A percentile compares a stretch with the other conserved stretches of the same genome.
Evolutionary conservation across 2,797 vertebrate genomes (phyloP).

Genomic region (Acanthornis magna): DNA sequence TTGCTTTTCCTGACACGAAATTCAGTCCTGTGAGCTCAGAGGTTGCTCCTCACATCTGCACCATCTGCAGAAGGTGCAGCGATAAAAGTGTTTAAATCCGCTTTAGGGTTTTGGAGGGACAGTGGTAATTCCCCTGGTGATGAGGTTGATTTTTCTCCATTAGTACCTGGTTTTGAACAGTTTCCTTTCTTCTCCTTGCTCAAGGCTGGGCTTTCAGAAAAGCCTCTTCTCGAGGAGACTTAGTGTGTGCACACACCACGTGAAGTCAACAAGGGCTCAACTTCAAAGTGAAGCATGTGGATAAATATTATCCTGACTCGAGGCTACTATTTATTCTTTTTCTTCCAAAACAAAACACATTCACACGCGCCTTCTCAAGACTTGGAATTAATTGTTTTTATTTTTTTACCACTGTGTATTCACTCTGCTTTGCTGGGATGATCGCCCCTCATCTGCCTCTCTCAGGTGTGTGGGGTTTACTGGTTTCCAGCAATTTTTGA

Average conservation of each 20-base stretch:
- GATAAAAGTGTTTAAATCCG: not conserved
- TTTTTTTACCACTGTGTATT: not conserved
- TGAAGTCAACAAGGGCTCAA: constrained; percentile 16
- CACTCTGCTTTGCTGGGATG: not conserved
- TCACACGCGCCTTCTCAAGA: not conserved
- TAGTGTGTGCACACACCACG: not conserved
- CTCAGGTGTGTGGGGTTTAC: not conserved
- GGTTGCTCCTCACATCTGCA: not conserved
- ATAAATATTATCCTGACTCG: constrained; percentile 55
- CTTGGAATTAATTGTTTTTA: not conserved
- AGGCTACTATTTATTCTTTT: constrained; percentile 46
- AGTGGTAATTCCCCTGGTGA: not conserved
- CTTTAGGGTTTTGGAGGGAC: not conserved
- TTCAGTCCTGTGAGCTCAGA: not conserved
- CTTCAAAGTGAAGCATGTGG: constrained; percentile 36
- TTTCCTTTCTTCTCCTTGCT: constrained; percentile 21
- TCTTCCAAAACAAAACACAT: constrained; percentile 40
- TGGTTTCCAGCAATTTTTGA: not conserved
- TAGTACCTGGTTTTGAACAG: not conserved
- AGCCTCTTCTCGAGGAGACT: not conserved
- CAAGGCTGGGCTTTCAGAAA: not conserved
- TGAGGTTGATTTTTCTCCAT: not conserved
- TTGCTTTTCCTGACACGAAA: not conserved
- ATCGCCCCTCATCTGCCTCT: not conserved
- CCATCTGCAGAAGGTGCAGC: not conserved